Conservation (phyloP, 2,888 invertebrate species). For the Cheilosia variabilis region DNA sequence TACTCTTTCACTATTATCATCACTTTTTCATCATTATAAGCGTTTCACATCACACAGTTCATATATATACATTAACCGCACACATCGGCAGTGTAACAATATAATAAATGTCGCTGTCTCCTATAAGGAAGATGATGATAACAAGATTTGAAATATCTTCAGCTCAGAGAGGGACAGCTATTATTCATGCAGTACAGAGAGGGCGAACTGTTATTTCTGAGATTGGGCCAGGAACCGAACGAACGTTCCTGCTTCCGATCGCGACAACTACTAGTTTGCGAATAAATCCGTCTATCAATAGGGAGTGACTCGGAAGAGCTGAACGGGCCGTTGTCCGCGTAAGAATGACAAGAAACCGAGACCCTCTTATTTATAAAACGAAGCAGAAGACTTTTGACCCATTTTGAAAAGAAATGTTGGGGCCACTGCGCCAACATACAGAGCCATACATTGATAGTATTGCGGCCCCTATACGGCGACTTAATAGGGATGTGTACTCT, state of each 20-base stretch:
- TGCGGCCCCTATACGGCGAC: conserved; percentile 45
- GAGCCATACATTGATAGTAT: conserved; percentile 48
- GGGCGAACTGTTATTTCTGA: not conserved
- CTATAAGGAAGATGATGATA: conserved; percentile 55
- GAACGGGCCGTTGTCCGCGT: conserved; percentile 77
- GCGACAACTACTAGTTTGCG: conserved; percentile 83
- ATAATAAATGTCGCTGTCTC: conserved; percentile 60
- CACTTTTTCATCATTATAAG: conserved; percentile 43
- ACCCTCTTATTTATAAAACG: conserved; percentile 75
- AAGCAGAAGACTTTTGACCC: conserved; percentile 83
- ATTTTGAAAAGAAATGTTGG: conserved; percentile 81
- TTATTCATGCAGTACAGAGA: not conserved
- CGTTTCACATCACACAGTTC: conserved; percentile 38
- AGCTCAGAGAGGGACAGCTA: conserved; percentile 11
- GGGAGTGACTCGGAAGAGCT: conserved; percentile 75
- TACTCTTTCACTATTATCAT: conserved; percentile 44
- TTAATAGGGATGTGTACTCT: conserved; percentile 56
- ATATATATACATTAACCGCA: conserved; percentile 10
- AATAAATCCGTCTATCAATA: conserved; percentile 80
- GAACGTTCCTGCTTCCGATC: conserved; percentile 80
- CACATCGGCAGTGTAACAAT: conserved; percentile 27
- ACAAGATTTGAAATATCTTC: conserved; percentile 53
- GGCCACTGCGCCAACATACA: conserved; percentile 25
- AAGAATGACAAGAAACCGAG: conserved; percentile 75
- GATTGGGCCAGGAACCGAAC: conserved; percentile 43